Evolutionary conservation across 2,888 invertebrate genomes (phyloP), one percentile per base, ranked within the genome.

Genomic region (Galerucella nymphaeae): DNA sequence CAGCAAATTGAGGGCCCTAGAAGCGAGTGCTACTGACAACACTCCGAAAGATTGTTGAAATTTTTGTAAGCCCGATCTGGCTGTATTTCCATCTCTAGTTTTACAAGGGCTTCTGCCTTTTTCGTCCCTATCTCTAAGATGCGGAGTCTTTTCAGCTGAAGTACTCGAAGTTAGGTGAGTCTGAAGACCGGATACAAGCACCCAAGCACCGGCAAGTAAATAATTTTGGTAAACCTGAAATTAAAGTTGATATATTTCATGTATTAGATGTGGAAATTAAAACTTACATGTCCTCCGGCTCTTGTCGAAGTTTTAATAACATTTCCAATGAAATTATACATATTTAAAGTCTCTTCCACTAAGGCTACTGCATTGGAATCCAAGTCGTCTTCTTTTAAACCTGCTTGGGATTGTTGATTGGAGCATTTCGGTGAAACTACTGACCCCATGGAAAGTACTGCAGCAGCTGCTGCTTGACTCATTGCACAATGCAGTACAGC

Each of bases 1-100:
- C 84, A 93, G 88, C 83, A 97, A 89, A 41, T 92, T 90, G n/a
- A 97, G 89, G 73, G 95, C 94, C 77, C 94, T 94, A 30, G 93
- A 93, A 14, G 96, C 95, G 67, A 97, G 89, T 0, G 96, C 96
- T 20, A 97, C 96, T 82, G 95, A 95, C 13, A 97, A 89, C 2
- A 95, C 96, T 67, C 96, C 95, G 78, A 96, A 94, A 45, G 95
- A 94, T 87, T 96, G 96, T 86, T 94, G 94, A 84, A 93, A 92
- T 88, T 93, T 93, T 84, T 92, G 90, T 1, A 93, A 87, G 82
- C 92, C 92, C 5, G 93, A 91, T 61, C 92, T 88, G 16, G 78
- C 88, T 1, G 90, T 89, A 20, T 88, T 88, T 14, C 89, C 87
- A 71, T 90, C 89, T 6, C 89, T 84, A 58, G 87, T 87, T 87